A percentile compares a stretch with the other conserved stretches of the same genome.
phyloP scores from a whole-genome alignment of 2,113 vertebrate species.

The Embiotoca jacksoni region DNA sequence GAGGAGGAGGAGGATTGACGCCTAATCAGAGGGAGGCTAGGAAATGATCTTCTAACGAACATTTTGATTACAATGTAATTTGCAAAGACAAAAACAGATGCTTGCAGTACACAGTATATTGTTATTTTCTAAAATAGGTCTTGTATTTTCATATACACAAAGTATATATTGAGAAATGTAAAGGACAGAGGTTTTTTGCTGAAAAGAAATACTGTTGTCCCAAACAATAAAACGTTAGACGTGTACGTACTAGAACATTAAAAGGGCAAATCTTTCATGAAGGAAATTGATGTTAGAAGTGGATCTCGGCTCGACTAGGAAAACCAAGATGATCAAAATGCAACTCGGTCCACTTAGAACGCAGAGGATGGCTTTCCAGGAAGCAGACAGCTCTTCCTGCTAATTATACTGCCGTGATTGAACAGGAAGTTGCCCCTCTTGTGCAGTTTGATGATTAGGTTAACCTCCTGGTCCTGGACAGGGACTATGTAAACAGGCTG shows the following conservation, averaged over 20 bases:
- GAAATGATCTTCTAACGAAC: constrained; percentile 36
- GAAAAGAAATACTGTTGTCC: neutral
- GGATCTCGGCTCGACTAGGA: constrained; percentile 53
- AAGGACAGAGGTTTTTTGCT: neutral
- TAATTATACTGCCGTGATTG: constrained; percentile 81
- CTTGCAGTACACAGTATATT: constrained; percentile 13
- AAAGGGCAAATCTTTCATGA: constrained; percentile 47
- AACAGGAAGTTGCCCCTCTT: constrained; percentile 86
- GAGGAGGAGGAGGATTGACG: constrained; percentile 1
- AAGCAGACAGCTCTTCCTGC: constrained; percentile 78
- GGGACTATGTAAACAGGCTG: constrained; percentile 75
- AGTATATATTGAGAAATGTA: neutral
- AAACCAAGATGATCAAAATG: constrained; percentile 87
- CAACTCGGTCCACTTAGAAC: constrained; percentile 74
- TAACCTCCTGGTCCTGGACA: constrained; percentile 79
- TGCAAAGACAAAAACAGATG: neutral
- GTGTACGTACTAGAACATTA: constrained; percentile 17
- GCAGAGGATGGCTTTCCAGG: constrained; percentile 79
- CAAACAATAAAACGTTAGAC: constrained; percentile 23
- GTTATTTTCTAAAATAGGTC: neutral
- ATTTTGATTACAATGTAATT: constrained; percentile 36
- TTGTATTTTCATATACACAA: neutral
- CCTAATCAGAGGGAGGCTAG: constrained; percentile 18
- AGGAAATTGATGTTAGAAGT: constrained; percentile 79
- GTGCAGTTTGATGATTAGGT: constrained; percentile 84